Evolutionary conservation across 1,140 invertebrate species (phyloP), one percentile per base, ranked within the genome.

Genomic region (Neotoxoptera formosana): DNA sequence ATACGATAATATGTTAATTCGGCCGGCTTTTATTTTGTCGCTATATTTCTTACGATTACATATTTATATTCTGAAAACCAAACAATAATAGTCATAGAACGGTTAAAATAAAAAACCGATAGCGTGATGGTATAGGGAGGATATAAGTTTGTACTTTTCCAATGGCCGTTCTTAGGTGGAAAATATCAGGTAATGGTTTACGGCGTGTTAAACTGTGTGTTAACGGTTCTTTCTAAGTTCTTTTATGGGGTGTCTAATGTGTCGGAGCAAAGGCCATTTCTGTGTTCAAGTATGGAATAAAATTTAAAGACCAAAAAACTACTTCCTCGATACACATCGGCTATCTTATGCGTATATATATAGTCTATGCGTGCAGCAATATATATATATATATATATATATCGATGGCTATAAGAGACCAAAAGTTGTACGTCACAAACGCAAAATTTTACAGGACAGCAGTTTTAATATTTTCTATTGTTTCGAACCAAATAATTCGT

Each of bases 131-230:
- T 36, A 23, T n/a, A n/a, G n/a, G n/a, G n/a, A 36, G 2, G 88
- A 89, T 87, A 89, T 87, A n/a, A 21, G 47, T 34, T 88, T 56
- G 53, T 89, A 89, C 9, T 41, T 89, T 89, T 89, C 14, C 25
- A 88, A 89, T 25, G 34, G 48, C 20, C 34, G 41, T 25, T 14
- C 47, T n/a, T 36, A 56, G 88, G 23, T 56, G 36, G 20, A 56
- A 56, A 56, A 56, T 89, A 56, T 89, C 88, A 25, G 88, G 48
- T 56, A 89, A 89, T 89, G 91, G 60, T 34, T 81, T 51, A 51
- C 30, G 45, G 41, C 48, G n/a, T n/a, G 76, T 92, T 83, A 34
- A 84, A 92, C 83, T 51, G 47, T 60, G 47, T 92, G 60, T 81
- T 81, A 92, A 92, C 60, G 67, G 91, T 81, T 48, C n/a, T 81